These are phyloP conservation scores for Equus przewalskii DNA, from an alignment of 2,113 vertebrate genomes.

Conservation along the genomic window DNA sequence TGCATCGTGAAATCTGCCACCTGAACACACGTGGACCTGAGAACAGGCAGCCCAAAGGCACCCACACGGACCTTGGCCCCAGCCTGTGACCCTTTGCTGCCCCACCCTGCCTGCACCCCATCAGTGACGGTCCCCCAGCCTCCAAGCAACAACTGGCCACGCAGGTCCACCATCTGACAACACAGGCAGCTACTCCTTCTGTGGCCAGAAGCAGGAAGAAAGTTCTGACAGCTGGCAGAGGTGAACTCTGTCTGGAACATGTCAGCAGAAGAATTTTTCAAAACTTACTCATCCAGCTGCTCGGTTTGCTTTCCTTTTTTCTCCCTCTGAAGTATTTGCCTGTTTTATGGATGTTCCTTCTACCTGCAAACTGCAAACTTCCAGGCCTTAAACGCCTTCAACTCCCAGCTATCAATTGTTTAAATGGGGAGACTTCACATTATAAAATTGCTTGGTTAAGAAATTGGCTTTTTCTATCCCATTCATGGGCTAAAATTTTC, in stretches of 20 bases:
- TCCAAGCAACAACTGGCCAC: not conserved
- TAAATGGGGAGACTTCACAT: not conserved
- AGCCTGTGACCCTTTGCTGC: not conserved
- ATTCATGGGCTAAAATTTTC: not conserved
- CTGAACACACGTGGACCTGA: rapidly evolving
- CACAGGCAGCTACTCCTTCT: not conserved
- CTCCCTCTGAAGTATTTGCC: not conserved
- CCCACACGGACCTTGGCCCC: not conserved
- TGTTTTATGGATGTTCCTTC: not conserved
- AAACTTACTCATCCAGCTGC: not conserved
- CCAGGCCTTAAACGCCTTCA: not conserved
- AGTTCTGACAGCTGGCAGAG: not conserved
- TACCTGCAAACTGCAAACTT: not conserved
- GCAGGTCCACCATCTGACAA: not conserved
- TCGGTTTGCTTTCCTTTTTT: rapidly evolving
- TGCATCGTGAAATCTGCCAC: not conserved
- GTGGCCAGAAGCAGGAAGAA: not conserved
- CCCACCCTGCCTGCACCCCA: not conserved
- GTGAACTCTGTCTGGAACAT: not conserved
- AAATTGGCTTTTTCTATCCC: not conserved
- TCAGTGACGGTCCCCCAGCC: rapidly evolving
- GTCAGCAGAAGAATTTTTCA: not conserved
- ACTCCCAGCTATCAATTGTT: not conserved
- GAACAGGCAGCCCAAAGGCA: not conserved
- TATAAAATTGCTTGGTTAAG: not conserved